Evolutionary conservation across 2,113 vertebrate genomes (phyloP).

Genomic region (Antigone vipio): DNA sequence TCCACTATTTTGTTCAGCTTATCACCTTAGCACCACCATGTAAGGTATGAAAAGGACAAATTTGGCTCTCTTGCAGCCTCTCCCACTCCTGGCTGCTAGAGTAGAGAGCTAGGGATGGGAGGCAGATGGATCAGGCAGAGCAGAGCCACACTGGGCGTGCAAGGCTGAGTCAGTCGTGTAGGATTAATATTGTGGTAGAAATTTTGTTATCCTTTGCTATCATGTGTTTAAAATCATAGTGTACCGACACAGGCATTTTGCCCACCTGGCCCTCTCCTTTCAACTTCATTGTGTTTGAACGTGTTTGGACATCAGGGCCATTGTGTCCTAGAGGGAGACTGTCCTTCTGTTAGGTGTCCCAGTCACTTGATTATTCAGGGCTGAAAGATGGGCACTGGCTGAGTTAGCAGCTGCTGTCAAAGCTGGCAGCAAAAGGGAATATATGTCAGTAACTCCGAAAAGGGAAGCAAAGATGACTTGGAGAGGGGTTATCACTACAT

Average conservation of each 20-base stretch:
- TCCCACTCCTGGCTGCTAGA: not conserved
- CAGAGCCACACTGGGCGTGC: not conserved
- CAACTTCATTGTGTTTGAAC: not conserved
- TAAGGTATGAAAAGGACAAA: not conserved
- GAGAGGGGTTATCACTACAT: not conserved
- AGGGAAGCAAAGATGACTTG: not conserved
- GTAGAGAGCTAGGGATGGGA: not conserved
- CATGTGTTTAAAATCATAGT: not conserved
- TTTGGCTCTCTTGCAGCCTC: not conserved
- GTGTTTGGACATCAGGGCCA: not conserved
- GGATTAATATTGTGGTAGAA: not conserved
- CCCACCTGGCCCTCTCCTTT: not conserved
- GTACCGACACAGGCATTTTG: not conserved
- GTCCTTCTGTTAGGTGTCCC: slow-evolving; percentile 35
- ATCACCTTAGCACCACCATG: not conserved
- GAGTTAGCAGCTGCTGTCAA: not conserved
- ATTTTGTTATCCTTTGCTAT: not conserved
- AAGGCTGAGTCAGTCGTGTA: not conserved
- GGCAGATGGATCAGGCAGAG: not conserved
- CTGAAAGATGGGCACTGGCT: not conserved
- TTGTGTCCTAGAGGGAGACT: not conserved
- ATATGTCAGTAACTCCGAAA: slow-evolving; percentile 7
- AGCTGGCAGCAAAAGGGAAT: slow-evolving; percentile 5
- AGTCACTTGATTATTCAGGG: not conserved
- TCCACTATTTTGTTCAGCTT: not conserved